Evolutionary conservation across 1,140 invertebrate genomes (phyloP).

Genomic region (Polypedilum vanderplanki): DNA sequence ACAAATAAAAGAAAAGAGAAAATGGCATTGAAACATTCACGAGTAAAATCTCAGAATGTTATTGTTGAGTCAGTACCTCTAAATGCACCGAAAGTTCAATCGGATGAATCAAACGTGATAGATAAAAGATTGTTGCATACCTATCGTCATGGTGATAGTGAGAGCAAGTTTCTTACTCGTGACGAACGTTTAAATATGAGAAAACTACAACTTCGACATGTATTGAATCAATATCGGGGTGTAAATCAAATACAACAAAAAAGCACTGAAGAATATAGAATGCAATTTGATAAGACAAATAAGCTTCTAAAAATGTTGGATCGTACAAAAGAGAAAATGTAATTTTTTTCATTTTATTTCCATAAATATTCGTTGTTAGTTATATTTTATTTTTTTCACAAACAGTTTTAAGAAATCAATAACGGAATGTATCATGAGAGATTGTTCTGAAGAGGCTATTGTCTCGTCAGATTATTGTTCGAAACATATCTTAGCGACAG

Average conservation of each 20-base stretch:
- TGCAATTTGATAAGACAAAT: neutral
- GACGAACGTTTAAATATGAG: neutral
- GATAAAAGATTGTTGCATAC: slow-evolving; percentile 6
- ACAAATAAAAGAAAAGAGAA: neutral
- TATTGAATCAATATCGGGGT: neutral
- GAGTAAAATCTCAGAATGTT: neutral
- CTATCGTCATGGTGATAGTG: neutral
- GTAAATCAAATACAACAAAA: neutral
- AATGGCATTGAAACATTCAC: neutral
- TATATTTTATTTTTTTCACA: slow-evolving; percentile 29
- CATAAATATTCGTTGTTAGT: neutral
- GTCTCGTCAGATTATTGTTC: slow-evolving; percentile 79
- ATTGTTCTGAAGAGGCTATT: slow-evolving; percentile 42
- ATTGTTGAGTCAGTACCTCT: slow-evolving; percentile 1
- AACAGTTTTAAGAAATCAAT: slow-evolving; percentile 32
- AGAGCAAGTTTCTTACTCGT: neutral
- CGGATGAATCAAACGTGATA: neutral
- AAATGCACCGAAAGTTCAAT: neutral
- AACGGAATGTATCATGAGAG: slow-evolving; percentile 36
- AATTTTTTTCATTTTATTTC: slow-evolving; percentile 20
- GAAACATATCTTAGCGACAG: slow-evolving; percentile 72
- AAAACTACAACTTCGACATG: neutral
- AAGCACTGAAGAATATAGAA: neutral
- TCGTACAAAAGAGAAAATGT: neutral
- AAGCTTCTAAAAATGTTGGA: neutral